These are phyloP conservation scores for Potorous gilbertii DNA, from an alignment of 2,797 vertebrate species.

Conservation along the genomic window DNA sequence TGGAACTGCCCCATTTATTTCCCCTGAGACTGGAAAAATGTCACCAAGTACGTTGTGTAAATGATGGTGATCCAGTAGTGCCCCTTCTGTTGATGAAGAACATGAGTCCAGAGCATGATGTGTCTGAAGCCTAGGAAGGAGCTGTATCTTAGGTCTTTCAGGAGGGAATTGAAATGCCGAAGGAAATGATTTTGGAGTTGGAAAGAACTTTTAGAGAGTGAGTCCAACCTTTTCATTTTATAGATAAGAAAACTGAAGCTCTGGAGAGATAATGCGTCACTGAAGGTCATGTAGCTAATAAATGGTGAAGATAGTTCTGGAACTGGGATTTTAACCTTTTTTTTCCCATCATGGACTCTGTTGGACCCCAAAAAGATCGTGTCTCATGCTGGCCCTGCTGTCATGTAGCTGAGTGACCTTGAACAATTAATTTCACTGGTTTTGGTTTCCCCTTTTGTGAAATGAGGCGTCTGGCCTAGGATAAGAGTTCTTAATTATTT, in stretches of 20 bases:
- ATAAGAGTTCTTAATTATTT: background rate
- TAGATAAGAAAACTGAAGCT: background rate
- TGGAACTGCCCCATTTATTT: background rate
- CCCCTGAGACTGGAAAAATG: background rate
- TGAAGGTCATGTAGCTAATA: background rate
- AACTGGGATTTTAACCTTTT: background rate
- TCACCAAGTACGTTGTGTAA: background rate
- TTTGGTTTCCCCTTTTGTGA: background rate
- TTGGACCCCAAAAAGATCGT: background rate
- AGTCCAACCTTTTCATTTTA: background rate
- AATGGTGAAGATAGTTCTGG: background rate
- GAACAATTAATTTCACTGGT: background rate
- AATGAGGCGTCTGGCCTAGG: background rate
- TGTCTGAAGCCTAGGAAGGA: background rate
- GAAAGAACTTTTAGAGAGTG: background rate
- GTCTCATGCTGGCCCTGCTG: background rate
- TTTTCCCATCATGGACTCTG: background rate
- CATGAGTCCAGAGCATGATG: background rate
- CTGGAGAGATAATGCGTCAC: background rate
- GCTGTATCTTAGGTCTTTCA: background rate
- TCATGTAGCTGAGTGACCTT: background rate
- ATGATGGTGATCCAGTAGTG: background rate
- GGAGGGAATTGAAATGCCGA: background rate
- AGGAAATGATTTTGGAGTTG: background rate
- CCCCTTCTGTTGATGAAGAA: background rate